A percentile compares a stretch with the other conserved stretches of the same genome.
Evolutionary conservation across 2,113 vertebrate genomes (phyloP).

Genomic region (Chitala chitala): DNA sequence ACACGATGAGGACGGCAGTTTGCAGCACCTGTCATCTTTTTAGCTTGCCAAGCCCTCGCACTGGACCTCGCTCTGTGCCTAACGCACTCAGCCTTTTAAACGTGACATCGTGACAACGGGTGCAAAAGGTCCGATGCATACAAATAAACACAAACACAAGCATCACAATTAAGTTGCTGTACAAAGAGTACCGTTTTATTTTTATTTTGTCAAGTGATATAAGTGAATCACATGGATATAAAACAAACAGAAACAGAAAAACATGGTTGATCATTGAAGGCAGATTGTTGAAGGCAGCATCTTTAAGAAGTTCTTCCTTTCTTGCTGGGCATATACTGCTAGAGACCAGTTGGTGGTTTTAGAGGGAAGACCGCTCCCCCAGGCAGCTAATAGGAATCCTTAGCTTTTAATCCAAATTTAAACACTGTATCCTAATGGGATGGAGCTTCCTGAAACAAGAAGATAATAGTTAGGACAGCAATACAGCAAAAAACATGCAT

Average conservation of each 20-base stretch:
- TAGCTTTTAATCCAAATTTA: slow-evolving; percentile 27
- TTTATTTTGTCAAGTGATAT: neutral
- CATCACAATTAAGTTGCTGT: no score
- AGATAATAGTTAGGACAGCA: neutral
- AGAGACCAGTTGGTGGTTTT: slow-evolving; percentile 41
- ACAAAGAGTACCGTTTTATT: neutral
- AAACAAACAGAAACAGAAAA: neutral
- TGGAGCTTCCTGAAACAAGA: slow-evolving; percentile 25
- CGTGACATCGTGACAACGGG: neutral
- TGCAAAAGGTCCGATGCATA: neutral
- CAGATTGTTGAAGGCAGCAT: no score
- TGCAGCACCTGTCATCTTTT: neutral
- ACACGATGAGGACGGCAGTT: neutral
- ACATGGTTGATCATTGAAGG: neutral
- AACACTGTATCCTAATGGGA: slow-evolving; percentile 12
- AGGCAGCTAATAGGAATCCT: neutral
- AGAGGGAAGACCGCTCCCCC: slow-evolving; percentile 39
- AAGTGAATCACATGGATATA: neutral
- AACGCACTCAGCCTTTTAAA: neutral
- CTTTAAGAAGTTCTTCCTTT: neutral
- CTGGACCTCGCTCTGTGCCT: neutral
- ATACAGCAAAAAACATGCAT: neutral
- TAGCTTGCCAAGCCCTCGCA: neutral
- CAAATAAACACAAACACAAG: neutral
- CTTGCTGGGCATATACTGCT: slow-evolving; percentile 35